Base-by-base conservation (phyloP, 1,140 invertebrate genomes). In the Semibalanus balanoides region DNA sequence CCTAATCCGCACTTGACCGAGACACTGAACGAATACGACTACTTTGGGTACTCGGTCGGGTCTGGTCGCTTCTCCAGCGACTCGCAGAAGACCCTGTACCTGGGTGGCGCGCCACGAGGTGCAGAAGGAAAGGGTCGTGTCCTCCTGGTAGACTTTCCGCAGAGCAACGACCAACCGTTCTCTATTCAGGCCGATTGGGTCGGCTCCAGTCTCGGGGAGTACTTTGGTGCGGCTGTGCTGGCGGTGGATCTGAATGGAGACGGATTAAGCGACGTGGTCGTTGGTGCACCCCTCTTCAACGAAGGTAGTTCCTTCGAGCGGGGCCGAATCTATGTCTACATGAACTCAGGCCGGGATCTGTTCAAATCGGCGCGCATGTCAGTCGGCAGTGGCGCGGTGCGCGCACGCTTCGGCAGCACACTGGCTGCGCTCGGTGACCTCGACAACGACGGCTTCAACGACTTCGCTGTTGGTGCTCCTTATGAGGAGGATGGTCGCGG, bases 381-480 rank as follows among this genome's bases (percentile, higher is more conserved):
- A 14, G 51, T 64, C 11, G 51, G 51, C 51, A 1, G 14, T 19
- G 51, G 51, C 9, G 51, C 51, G 51, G 11, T 25, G 51, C 51
- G 51, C 51, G 51, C 51, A 14, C 51, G 51, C 22, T 64, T 64
- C 51, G 51, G 51, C 51, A 64, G 11, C 3, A 29, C 70, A 5
- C 29, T 72, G 29, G 70, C 70, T 11, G 3, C 29, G n/a, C 84
- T 95, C 30, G 93, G 94, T 40, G 95, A 97, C 83, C 85, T 98
- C 9, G 96, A 98, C 82, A 92, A 92, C 83, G 95, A 97, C 83
- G 90, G 90, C 0, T 94, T 89, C 81, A 91, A 93, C 80, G 95
- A 97, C 83, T 85, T 97, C 72, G 94, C 93, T 0, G 89, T 97
- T 74, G 95, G 95, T 25, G 94, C 95, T 28, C 95, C 95, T 0